phyloP scores from a whole-genome alignment of 1,140 invertebrate genomes.

The Eupristina koningsbergeri region DNA sequence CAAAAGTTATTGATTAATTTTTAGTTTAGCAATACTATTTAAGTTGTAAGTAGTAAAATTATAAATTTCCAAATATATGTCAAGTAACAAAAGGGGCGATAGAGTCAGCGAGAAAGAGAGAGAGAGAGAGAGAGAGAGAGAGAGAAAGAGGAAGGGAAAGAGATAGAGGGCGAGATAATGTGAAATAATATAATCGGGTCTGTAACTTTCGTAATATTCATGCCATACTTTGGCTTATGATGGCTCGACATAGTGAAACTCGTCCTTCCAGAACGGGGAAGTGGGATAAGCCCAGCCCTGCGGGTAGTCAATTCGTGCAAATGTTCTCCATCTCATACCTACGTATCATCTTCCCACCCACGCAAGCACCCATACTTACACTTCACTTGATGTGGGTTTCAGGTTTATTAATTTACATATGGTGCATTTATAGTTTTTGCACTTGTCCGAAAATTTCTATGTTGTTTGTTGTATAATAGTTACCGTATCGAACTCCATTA shows the following conservation, averaged over 20 bases:
- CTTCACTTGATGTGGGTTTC: too few relatives aligned
- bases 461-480: too few relatives aligned
- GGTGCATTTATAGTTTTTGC: not conserved
- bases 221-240: not conserved
- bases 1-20: too few relatives aligned
- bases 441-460: not conserved
- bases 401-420: not conserved
- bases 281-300: not conserved
- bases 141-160: not conserved
- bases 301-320: not conserved
- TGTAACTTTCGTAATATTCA: conserved; percentile 3
- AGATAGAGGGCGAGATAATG: not conserved
- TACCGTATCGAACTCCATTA: not conserved
- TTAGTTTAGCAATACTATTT: not conserved
- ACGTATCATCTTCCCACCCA: not conserved
- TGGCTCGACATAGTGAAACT: not conserved
- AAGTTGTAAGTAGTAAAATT: not conserved
- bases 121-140: not conserved
- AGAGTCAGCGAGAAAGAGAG: not conserved
- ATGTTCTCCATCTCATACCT: not conserved
- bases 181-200: not conserved
- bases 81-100: too few relatives aligned
- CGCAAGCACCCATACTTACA: not conserved
- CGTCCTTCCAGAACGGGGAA: not conserved
- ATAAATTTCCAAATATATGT: too few relatives aligned